These are phyloP conservation scores for Aeoliscus strigatus DNA, from an alignment of 2,797 vertebrate species.

Conservation along the genomic window DNA sequence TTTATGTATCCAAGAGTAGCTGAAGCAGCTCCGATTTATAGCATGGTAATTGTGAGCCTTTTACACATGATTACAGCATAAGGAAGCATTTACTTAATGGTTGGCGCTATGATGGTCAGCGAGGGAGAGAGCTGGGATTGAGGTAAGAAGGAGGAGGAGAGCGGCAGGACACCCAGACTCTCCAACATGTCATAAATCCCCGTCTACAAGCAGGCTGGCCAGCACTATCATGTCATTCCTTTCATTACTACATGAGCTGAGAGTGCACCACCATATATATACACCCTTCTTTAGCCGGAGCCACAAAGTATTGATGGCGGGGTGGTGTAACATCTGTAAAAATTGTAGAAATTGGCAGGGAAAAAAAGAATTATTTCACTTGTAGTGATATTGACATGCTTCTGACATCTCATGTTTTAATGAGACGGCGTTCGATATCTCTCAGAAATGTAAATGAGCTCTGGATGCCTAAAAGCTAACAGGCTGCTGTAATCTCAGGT, in stretches of 20 bases:
- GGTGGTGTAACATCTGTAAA: slow-evolving; percentile 40
- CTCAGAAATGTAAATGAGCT: slow-evolving; percentile 70
- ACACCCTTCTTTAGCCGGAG: slow-evolving; percentile 21
- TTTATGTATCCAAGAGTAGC: slow-evolving; percentile 72
- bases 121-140: slow-evolving; percentile 34
- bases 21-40: slow-evolving; percentile 67
- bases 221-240: slow-evolving; percentile 56
- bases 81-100: slow-evolving; percentile 81
- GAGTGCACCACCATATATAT: slow-evolving; percentile 36
- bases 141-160: slow-evolving; percentile 29
- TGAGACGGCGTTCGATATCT: slow-evolving; percentile 64
- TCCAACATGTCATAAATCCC: slow-evolving; percentile 60
- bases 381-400: slow-evolving; percentile 54
- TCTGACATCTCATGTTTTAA: slow-evolving; percentile 66
- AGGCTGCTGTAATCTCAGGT: slow-evolving; percentile 48
- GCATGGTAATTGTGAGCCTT: slow-evolving; percentile 77
- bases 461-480: slow-evolving; percentile 58
- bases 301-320: slow-evolving; percentile 40
- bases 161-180: slow-evolving; percentile 48
- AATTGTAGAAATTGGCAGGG: slow-evolving; percentile 40
- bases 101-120: slow-evolving; percentile 46
- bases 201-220: slow-evolving; percentile 41
- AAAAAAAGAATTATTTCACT: slow-evolving; percentile 25
- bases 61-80: slow-evolving; percentile 80
- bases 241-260: slow-evolving; percentile 59